Evolutionary conservation across 2,113 vertebrate genomes (phyloP), one percentile per base, ranked within the genome.

Genomic region (Ammodytes marinus): DNA sequence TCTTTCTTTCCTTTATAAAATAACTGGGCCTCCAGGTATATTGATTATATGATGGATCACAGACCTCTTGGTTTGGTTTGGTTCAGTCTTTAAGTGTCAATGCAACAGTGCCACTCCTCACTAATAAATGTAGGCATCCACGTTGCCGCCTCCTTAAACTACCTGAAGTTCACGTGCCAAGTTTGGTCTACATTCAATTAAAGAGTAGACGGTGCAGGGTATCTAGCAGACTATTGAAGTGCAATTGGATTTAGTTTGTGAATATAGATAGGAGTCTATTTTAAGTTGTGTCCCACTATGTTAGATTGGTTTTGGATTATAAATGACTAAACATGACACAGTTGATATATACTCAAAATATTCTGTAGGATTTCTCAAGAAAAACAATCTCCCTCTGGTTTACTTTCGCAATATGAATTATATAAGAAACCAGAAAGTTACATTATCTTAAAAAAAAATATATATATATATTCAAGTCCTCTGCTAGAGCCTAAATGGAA

Each of bases 131-230:
- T 53, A 53, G 82, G 69, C 77, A 17, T 82, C 74, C 65, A 54
- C 39, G 52, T 85, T 83, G 88, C 85, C 79, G 73, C 60, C 71
- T 84, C 59, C 49, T 91, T 74, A 63, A 79, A 81, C 89, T 88
- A 89, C 89, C 85, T 91, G 87, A 91, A 70, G 81, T 90, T 79
- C 75, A 80, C 37, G 86, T 90, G 91, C 91, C 92, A 94, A 93
- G 84, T 70, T 74, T 49, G 81, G 69, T 82, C 42, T 13, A 55
- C n/a, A 64, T 69, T 50, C 13, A 74, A 68, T 57, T 59, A 42
- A 55, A 53, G 19, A 65, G 66, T 66, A 37, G 61, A 70, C 35
- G 37, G 37, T 13, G 14, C 54, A 71, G 63, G 40, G 77, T 53
- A 42, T 76, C 57, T 43, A 37, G 72, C 76, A 42, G 71, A 77